A percentile compares a stretch with the other conserved stretches of the same genome.
phyloP scores from a whole-genome alignment of 2,797 vertebrate genomes.

The Premnoplex brunnescens region DNA sequence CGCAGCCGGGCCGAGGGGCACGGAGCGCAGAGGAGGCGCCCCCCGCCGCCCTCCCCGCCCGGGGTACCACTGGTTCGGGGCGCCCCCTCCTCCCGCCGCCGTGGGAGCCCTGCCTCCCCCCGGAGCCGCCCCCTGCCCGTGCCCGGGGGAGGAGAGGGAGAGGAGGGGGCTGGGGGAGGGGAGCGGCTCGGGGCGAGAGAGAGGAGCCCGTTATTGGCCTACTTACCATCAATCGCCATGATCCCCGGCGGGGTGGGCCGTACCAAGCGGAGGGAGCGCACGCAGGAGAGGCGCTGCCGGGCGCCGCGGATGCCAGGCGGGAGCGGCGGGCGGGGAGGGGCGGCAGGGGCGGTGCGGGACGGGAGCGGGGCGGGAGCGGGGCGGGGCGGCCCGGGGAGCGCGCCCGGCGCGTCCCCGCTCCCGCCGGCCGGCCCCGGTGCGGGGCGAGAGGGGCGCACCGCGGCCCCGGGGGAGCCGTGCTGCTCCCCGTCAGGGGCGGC shows the following conservation, averaged over 20 bases:
- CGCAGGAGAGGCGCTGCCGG: neutral
- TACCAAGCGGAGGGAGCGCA: neutral
- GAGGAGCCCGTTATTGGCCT: slow-evolving; percentile 38
- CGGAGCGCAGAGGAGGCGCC: neutral
- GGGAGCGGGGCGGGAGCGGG: neutral
- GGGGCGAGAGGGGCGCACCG: neutral
- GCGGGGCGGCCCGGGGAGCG: neutral
- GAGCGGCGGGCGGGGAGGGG: neutral
- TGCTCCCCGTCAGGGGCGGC: fast-evolving
- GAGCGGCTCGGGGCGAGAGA: slow-evolving; percentile 44
- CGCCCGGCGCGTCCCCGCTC: neutral
- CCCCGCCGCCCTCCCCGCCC: neutral
- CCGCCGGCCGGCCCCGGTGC: neutral
- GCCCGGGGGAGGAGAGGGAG: slow-evolving; percentile 14
- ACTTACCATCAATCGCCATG: slow-evolving; percentile 34
- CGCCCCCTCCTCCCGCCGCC: neutral
- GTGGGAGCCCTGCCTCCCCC: neutral
- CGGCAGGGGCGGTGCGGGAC: neutral
- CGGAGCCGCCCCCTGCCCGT: neutral
- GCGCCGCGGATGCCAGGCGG: neutral
- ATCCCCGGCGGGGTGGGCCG: slow-evolving; percentile 24
- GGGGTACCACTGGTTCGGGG: neutral
- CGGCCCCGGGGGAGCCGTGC: fast-evolving
- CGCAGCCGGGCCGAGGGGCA: neutral
- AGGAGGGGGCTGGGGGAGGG: slow-evolving; percentile 25